These are phyloP conservation scores for Encarsia formosa DNA, from an alignment of 2,888 invertebrate species.

Conservation along the genomic window DNA sequence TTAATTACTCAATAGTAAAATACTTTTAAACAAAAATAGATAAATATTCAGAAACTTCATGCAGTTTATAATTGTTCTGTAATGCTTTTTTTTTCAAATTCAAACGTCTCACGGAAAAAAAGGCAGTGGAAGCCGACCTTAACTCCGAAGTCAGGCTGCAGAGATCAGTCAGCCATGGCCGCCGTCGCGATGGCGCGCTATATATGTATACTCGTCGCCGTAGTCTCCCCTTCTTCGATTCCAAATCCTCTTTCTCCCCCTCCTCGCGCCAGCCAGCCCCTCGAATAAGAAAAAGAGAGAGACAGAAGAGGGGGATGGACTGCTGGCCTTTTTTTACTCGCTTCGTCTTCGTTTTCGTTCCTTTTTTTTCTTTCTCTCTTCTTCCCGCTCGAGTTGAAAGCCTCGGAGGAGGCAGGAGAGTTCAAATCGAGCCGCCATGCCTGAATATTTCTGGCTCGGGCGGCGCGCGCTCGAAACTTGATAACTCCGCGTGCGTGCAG, in stretches of 20 bases:
- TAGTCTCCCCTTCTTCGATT: slow-evolving; percentile 32
- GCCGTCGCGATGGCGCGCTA: slow-evolving; percentile 9
- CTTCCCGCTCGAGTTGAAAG: slow-evolving; percentile 17
- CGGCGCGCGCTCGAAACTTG: neutral
- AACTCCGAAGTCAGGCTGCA: slow-evolving; percentile 3
- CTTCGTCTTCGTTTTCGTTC: neutral
- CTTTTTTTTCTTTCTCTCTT: neutral
- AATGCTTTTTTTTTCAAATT: neutral
- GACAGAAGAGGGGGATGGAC: no score
- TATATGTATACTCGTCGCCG: slow-evolving; percentile 9
- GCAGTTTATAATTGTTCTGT: no score
- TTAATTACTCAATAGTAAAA: no score
- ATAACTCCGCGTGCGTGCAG: no score
- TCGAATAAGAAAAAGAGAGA: no score
- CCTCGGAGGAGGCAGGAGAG: slow-evolving; percentile 14
- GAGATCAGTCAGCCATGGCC: neutral
- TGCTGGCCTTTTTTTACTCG: no score
- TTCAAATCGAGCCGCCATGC: slow-evolving; percentile 28
- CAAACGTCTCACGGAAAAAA: neutral
- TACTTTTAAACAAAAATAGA: no score
- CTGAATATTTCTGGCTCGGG: no score
- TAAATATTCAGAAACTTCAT: no score
- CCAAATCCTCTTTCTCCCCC: slow-evolving; percentile 31
- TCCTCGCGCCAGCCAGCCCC: neutral
- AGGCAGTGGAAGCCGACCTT: slow-evolving; percentile 10